These are phyloP conservation scores for Labroides dimidiatus DNA, from an alignment of 2,797 vertebrate genomes.

Conservation along the genomic window DNA sequence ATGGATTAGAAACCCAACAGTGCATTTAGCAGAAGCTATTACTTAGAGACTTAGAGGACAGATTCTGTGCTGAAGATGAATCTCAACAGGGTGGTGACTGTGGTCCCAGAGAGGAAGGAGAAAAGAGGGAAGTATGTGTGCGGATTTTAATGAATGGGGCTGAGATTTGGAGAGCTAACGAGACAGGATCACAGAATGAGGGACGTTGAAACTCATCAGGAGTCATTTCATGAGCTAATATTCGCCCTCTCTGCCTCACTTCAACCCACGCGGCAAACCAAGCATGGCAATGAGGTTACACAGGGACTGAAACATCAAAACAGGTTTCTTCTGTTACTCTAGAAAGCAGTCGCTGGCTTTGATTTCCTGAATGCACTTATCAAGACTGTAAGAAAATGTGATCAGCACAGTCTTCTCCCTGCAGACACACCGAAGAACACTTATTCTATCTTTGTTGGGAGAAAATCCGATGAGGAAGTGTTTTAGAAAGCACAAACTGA, in stretches of 20 bases:
- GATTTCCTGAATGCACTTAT: constrained; percentile 52
- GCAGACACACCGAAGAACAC: constrained; percentile 29
- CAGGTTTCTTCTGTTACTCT: constrained; percentile 56
- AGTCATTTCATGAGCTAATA: constrained; percentile 66
- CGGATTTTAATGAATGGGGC: constrained; percentile 51
- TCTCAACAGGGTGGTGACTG: constrained; percentile 64
- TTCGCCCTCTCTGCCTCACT: constrained; percentile 48
- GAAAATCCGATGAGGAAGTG: constrained; percentile 55
- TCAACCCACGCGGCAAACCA: constrained; percentile 67
- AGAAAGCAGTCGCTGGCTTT: constrained; percentile 48
- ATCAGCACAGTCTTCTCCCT: constrained; percentile 51
- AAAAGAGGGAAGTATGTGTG: constrained; percentile 30
- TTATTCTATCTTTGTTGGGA: constrained; percentile 59
- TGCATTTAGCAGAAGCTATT: constrained; percentile 68
- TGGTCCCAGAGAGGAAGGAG: constrained; percentile 58
- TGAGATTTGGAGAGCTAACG: constrained; percentile 58
- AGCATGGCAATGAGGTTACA: constrained; percentile 63
- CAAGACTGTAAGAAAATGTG: constrained; percentile 58
- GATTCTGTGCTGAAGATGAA: constrained; percentile 60
- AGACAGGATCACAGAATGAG: constrained; percentile 53
- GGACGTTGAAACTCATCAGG: constrained; percentile 59
- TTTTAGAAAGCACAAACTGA: constrained; percentile 71
- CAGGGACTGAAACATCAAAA: constrained; percentile 65
- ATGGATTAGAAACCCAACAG: constrained; percentile 70
- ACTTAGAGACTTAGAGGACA: constrained; percentile 69